These are phyloP conservation scores for Rhea americana DNA, from an alignment of 2,113 vertebrate species.

Conservation along the genomic window DNA sequence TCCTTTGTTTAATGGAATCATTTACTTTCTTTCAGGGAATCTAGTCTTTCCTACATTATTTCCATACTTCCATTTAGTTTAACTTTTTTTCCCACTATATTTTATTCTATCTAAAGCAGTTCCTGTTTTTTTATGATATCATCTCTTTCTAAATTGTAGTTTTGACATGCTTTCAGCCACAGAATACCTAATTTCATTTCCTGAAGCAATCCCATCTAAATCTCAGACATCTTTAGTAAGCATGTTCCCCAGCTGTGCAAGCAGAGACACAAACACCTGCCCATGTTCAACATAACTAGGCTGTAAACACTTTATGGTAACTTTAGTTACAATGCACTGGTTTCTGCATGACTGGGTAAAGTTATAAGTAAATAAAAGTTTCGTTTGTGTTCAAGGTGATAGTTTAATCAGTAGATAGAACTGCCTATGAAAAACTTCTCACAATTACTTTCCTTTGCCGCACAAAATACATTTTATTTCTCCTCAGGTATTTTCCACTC, in stretches of 20 bases:
- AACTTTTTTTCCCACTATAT: neutral
- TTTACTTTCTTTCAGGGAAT: neutral
- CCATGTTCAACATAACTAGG: neutral
- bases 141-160: neutral
- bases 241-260: rapidly evolving
- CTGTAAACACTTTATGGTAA: neutral
- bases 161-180: neutral
- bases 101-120: neutral
- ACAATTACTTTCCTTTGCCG: neutral
- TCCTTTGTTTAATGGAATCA: neutral
- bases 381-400: neutral
- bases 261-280: neutral
- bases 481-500: neutral
- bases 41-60: neutral
- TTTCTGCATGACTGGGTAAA: neutral
- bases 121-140: neutral
- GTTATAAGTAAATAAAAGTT: neutral
- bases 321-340: neutral
- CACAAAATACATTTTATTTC: neutral
- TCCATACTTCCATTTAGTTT: neutral
- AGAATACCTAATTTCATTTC: neutral
- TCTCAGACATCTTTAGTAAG: neutral
- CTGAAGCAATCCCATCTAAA: neutral
- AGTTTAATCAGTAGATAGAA: neutral
- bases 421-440: neutral